Percentiles rank a stretch among this genome's conserved stretches.
phyloP scores from a whole-genome alignment of 2,797 vertebrate species.

The Acrocephalus scirpaceus region DNA sequence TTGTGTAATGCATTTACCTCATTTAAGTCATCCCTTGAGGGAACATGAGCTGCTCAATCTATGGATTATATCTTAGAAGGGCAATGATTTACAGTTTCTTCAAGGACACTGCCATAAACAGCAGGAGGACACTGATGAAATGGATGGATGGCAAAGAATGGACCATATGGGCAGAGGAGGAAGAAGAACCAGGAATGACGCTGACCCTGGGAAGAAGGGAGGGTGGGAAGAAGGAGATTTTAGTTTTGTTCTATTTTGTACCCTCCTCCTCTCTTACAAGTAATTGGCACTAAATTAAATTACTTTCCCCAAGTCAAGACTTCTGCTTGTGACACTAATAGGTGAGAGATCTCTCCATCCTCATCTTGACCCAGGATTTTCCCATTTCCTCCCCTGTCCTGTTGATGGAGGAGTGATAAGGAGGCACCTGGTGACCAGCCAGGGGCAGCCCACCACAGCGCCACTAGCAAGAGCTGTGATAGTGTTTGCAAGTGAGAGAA shows the following conservation, averaged over 20 bases:
- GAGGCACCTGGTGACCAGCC: background rate
- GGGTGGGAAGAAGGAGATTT: background rate
- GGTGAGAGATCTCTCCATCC: background rate
- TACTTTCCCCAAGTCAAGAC: background rate
- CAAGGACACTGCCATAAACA: background rate
- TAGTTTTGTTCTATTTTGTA: background rate
- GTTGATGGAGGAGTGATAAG: background rate
- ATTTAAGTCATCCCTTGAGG: background rate
- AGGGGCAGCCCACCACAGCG: background rate
- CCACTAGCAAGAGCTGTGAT: background rate
- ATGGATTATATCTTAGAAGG: background rate
- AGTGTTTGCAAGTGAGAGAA: background rate
- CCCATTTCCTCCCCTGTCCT: fast-evolving
- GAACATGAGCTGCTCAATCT: background rate
- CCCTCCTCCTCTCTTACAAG: background rate
- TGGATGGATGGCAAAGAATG: background rate
- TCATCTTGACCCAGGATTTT: background rate
- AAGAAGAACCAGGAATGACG: background rate
- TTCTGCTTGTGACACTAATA: background rate
- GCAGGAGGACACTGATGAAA: background rate
- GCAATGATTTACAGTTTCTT: background rate
- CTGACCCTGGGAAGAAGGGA: background rate
- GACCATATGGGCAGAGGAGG: background rate
- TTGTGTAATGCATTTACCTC: background rate
- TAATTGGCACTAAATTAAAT: background rate